Evolutionary conservation across 2,797 vertebrate genomes (phyloP), one percentile per base, ranked within the genome.

Genomic region (Periophthalmus magnuspinnatus): DNA sequence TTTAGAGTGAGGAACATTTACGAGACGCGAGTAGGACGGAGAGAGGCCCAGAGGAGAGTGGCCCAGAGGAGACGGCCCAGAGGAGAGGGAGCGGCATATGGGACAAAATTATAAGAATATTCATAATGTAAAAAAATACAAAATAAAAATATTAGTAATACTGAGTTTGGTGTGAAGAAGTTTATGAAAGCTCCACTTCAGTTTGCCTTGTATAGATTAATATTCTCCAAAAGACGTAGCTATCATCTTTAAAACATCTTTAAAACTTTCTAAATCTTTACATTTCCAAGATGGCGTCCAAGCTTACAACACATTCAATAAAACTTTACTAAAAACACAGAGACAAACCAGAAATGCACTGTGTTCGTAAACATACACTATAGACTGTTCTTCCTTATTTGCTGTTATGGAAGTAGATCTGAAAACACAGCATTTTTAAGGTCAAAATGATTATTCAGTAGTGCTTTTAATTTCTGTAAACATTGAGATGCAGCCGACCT

Each of bases 1-100:
- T 88, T 89, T 85, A 83, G 84, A 86, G 85, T 84, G 89, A 90
- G 92, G 94, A 93, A 93, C 91, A 93, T 90, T 92, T 91, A 93
- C 87, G 79, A 78, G 86, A 92, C 92, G 89, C 93, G 75, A 91
- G 90, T 79, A 79, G 69, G 86, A 89, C 75, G 72, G 84, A 75
- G 83, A 76, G 82, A 3, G 28, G 28, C 28, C 28, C 28, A 28
- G 1, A 28, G 28, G 28, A 3, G 28, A 28, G 28, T 81, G 84
- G 82, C 81, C 71, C 69, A 81, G 88, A 28, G 28, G 28, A 3
- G 28, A 28, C 28, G 28, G 3, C 28, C 28, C 81, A 17, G 28
- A 58, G 33, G 58, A 34, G 70, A 80, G 86, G 82, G 72, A 76
- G 68, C 56, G 83, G 89, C 28, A 86, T 78, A 78, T 70, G 72